Conservation (phyloP, 2,888 invertebrate species). For the Invenusta paracnida region DNA sequence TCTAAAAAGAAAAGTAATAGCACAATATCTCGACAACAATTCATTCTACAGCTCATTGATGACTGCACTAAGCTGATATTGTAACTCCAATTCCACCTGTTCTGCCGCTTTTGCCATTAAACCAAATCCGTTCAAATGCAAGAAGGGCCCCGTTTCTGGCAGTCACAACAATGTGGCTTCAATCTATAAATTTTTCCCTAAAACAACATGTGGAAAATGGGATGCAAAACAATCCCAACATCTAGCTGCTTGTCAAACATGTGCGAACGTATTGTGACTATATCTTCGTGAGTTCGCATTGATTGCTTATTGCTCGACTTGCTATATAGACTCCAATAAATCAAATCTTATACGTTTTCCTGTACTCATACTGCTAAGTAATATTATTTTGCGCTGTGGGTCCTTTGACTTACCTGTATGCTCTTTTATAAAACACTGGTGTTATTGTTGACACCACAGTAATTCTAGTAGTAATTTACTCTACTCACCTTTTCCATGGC, state of each 20-base stretch:
- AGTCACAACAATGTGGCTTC: neutral
- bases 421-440: neutral
- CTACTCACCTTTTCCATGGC: too few relatives aligned
- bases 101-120: neutral
- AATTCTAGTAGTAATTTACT: too few relatives aligned
- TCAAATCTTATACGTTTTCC: neutral
- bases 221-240: neutral
- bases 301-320: neutral
- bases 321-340: neutral
- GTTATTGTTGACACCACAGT: neutral
- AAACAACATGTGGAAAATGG: neutral
- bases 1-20: conserved; percentile 4
- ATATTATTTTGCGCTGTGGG: neutral
- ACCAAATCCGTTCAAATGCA: neutral
- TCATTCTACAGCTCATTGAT: neutral
- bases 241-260: neutral
- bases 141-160: neutral
- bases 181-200: neutral
- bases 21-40: neutral
- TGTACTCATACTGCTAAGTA: neutral
- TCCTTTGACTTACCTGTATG: neutral
- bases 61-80: neutral
- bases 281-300: neutral
- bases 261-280: neutral
- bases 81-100: neutral